phyloP scores from a whole-genome alignment of 2,797 vertebrate genomes.

The Sebastes steindachneri region DNA sequence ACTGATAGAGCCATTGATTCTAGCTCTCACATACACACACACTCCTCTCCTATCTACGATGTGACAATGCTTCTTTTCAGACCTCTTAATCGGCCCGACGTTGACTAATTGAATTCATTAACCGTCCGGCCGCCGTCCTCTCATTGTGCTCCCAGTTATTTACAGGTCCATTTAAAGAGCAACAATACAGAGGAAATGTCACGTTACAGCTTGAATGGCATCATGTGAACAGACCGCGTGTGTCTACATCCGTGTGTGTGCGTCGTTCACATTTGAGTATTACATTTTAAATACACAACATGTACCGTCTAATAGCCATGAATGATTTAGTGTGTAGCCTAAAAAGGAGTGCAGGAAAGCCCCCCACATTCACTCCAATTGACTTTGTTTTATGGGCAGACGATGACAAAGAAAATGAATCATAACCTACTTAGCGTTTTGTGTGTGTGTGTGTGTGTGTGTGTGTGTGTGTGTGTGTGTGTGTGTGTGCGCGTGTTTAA shows the following conservation, averaged over 20 bases:
- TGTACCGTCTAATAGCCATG: conserved; percentile 46
- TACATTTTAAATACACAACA: conserved; percentile 46
- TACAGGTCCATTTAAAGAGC: conserved; percentile 68
- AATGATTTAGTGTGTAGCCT: conserved; percentile 65
- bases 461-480: conserved; percentile 33
- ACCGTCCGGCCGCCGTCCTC: conserved; percentile 14
- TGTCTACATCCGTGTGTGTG: not conserved
- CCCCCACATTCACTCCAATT: conserved; percentile 36
- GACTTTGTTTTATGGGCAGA: conserved; percentile 72
- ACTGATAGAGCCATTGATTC: conserved; percentile 69
- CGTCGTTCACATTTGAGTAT: not conserved
- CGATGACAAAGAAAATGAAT: conserved; percentile 76
- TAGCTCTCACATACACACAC: not conserved
- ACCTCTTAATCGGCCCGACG: conserved; percentile 62
- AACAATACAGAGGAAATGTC: conserved; percentile 73
- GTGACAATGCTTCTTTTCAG: conserved; percentile 73
- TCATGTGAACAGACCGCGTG: conserved; percentile 6
- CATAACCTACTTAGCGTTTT: conserved; percentile 70
- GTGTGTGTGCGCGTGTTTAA: not conserved
- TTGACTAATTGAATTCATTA: conserved; percentile 81
- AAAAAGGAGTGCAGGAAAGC: conserved; percentile 53
- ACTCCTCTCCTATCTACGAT: conserved; percentile 36
- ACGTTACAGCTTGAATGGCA: conserved; percentile 54
- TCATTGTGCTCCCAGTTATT: conserved; percentile 69
- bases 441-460: conserved; percentile 24